phyloP scores from a whole-genome alignment of 2,113 vertebrate genomes.

The Syngnathus typhle region DNA sequence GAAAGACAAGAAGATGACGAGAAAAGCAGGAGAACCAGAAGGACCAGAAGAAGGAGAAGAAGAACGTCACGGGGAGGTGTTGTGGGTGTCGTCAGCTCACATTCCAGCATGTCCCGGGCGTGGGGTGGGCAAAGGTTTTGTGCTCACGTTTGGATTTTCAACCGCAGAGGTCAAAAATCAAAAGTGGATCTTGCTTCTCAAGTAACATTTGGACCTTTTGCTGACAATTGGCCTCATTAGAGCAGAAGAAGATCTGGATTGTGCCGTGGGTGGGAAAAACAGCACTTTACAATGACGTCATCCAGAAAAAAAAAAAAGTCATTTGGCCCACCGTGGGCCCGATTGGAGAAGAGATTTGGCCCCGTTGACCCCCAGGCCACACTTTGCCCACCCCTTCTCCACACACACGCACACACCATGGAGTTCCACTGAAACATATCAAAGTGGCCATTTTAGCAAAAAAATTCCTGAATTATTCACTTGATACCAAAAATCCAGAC shows the following conservation, averaged over 20 bases:
- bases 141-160: neutral
- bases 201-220: no score
- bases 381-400: neutral
- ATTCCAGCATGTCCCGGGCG: constrained; percentile 73
- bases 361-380: neutral
- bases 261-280: no score
- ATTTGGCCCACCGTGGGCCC: no score
- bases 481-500: constrained; percentile 84
- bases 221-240: no score
- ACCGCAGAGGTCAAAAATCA: neutral
- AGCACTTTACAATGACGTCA: no score
- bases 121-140: constrained; percentile 9
- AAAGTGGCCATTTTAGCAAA: constrained; percentile 98
- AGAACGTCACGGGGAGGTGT: no score
- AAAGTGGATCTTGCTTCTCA: no score
- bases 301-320: no score
- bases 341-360: neutral
- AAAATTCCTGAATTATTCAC: constrained; percentile 96
- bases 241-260: no score
- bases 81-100: constrained; percentile 53
- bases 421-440: constrained; percentile 94
- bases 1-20: neutral
- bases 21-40: neutral
- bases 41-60: neutral
- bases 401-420: constrained; percentile 62